Evolutionary conservation across 2,888 invertebrate species (phyloP).

Genomic region (Idaea biselata): DNA sequence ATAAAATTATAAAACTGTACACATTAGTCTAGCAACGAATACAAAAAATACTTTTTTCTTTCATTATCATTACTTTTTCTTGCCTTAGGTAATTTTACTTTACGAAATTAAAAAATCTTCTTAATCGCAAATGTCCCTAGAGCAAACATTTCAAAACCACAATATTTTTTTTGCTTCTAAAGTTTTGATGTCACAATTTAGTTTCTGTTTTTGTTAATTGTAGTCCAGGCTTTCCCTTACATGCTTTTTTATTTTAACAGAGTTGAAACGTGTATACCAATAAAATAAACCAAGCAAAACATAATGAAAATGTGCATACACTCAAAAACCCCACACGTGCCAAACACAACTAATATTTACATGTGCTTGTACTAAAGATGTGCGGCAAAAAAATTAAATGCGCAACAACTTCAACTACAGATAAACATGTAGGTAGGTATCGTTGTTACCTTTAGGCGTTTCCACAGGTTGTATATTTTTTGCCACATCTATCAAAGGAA

Average conservation of each 20-base stretch:
- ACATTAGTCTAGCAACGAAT: too few species aligned
- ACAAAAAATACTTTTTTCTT: too few species aligned
- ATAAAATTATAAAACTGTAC: too few species aligned
- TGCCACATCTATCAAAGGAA: constrained; percentile 23
- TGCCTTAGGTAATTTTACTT: too few species aligned
- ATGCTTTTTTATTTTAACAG: background rate
- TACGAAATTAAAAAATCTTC: too few species aligned
- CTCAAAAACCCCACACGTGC: background rate
- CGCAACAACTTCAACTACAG: constrained; percentile 11
- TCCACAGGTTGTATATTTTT: constrained; percentile 22
- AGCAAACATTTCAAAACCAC: too few species aligned
- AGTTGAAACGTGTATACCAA: background rate
- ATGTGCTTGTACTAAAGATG: background rate
- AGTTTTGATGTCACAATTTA: too few species aligned
- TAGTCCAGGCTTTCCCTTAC: too few species aligned
- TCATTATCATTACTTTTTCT: too few species aligned
- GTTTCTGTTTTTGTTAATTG: too few species aligned
- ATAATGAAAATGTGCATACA: background rate
- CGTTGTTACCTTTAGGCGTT: constrained; percentile 25
- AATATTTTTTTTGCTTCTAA: too few species aligned
- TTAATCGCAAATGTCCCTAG: too few species aligned
- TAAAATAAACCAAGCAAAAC: background rate
- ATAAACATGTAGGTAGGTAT: background rate
- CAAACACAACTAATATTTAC: background rate
- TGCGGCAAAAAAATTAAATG: background rate